A percentile compares a stretch with the other conserved stretches of the same genome.
phyloP scores from a whole-genome alignment of 2,888 invertebrate genomes.

The Marasmarcha lunaedactyla region DNA sequence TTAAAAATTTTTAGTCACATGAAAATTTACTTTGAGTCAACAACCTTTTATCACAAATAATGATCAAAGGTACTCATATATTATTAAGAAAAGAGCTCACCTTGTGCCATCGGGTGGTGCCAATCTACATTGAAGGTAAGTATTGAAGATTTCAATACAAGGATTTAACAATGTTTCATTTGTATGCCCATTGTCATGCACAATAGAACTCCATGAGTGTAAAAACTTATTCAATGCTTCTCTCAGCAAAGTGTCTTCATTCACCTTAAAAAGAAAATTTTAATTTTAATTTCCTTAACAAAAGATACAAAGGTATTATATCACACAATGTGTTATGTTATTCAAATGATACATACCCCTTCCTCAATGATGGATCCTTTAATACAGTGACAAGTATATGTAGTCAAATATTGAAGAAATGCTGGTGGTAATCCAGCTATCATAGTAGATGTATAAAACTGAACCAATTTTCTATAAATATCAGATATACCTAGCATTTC shows the following conservation, averaged over 20 bases:
- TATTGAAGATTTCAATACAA: constrained; percentile 78
- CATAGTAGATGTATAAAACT: constrained; percentile 53
- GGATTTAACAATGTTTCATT: constrained; percentile 47
- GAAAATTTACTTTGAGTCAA: too few species aligned
- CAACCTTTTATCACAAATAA: too few species aligned
- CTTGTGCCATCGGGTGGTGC: constrained; percentile 83
- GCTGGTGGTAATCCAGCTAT: constrained; percentile 48
- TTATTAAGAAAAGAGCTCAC: too few species aligned
- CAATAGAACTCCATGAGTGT: constrained; percentile 58
- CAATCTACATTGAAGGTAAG: constrained; percentile 83
- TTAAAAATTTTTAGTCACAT: too few species aligned
- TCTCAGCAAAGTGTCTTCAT: constrained; percentile 56
- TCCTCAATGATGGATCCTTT: constrained; percentile 57
- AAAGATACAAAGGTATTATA: constrained; percentile 5
- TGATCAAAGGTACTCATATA: too few species aligned
- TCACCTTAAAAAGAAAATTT: constrained; percentile 26
- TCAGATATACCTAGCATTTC: constrained; percentile 59
- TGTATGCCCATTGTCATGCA: constrained; percentile 46
- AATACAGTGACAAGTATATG: constrained; percentile 53
- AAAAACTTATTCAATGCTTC: constrained; percentile 60
- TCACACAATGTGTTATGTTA: neutral
- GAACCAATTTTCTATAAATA: constrained; percentile 53
- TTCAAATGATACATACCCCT: constrained; percentile 34
- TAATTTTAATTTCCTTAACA: neutral
- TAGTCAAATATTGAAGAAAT: constrained; percentile 52